Evolutionary conservation across 2,888 invertebrate genomes (phyloP).

Genomic region (Diarsia rubi): DNA sequence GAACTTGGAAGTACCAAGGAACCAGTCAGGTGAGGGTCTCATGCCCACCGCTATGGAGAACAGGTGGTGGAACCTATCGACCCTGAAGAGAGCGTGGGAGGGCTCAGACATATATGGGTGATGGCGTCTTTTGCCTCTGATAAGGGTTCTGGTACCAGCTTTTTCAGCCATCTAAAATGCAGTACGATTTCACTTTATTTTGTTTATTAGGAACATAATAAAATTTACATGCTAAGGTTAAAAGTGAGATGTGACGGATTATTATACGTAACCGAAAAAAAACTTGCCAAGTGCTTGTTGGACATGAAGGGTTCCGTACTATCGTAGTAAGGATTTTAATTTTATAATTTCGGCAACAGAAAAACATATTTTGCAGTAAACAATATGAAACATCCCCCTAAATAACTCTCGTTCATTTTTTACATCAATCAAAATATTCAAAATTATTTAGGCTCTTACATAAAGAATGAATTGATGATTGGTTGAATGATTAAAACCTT

Average conservation of each 20-base stretch:
- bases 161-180: conserved; percentile 75
- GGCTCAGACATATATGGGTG: conserved; percentile 85
- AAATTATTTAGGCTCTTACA: neutral
- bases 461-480: conserved; percentile 11
- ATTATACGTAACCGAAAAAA: too few species aligned
- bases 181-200: too few species aligned
- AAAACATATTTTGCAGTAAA: neutral
- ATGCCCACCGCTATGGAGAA: conserved; percentile 85
- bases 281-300: too few species aligned
- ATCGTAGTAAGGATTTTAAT: too few species aligned
- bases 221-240: too few species aligned
- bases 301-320: too few species aligned
- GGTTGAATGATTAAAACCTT: conserved; percentile 7
- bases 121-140: conserved; percentile 82
- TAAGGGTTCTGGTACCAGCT: conserved; percentile 83
- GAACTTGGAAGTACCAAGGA: conserved; percentile 83
- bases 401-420: neutral
- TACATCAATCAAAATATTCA: conserved; percentile 12
- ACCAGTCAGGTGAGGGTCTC: conserved; percentile 88
- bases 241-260: too few species aligned
- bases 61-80: conserved; percentile 83
- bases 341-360: too few species aligned
- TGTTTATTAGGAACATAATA: too few species aligned
- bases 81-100: conserved; percentile 84
- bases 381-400: neutral